Conservation (phyloP, 2,888 invertebrate genomes). For the Rhaphigaster nebulosa region DNA sequence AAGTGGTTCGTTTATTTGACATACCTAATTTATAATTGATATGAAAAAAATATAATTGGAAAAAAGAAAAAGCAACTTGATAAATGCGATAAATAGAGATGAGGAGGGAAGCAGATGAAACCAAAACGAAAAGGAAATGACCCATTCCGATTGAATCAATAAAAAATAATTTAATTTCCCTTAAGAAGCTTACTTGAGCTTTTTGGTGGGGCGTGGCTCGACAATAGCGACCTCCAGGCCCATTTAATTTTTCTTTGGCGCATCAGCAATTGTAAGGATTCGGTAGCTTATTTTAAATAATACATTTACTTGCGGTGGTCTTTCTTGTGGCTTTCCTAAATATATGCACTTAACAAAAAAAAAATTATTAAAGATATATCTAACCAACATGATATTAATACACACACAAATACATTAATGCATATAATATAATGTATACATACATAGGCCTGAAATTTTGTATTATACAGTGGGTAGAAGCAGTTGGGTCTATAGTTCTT, state of each 20-base stretch:
- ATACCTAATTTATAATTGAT: not conserved
- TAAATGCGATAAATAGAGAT: constrained; percentile 21
- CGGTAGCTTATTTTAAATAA: not conserved
- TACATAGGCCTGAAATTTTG: no score
- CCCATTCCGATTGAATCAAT: constrained; percentile 33
- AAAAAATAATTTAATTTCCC: constrained; percentile 42
- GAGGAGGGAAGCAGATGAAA: not conserved
- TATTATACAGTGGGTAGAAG: no score
- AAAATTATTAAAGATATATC: no score
- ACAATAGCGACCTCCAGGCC: not conserved
- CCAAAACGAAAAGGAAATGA: constrained; percentile 15
- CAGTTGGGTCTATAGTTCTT: no score
- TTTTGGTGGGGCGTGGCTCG: not conserved
- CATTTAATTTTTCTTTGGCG: constrained; percentile 15
- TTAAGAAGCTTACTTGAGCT: constrained; percentile 34
- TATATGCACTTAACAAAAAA: no score
- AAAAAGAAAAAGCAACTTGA: not conserved
- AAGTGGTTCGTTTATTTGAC: not conserved
- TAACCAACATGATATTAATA: no score
- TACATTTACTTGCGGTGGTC: not conserved
- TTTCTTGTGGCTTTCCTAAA: not conserved
- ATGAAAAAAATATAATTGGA: not conserved
- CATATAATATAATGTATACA: no score
- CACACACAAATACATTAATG: no score
- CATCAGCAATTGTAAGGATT: not conserved